Base-by-base conservation (phyloP, 2,113 vertebrate species). In the Lophius piscatorius region DNA sequence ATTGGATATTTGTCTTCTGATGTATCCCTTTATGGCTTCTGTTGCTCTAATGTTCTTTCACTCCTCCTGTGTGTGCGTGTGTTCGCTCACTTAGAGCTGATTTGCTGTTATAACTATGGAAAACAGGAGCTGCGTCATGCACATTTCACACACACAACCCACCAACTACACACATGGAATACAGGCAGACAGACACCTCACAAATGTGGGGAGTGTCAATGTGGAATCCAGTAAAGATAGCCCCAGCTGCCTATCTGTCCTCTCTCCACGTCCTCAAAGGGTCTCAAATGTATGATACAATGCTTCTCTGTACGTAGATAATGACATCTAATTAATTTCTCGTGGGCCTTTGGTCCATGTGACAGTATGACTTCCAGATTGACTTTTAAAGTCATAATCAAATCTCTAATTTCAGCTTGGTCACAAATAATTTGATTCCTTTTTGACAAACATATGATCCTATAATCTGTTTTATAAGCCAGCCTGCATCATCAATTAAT, bases 181-280 rank as follows among this genome's bases (percentile, higher is more conserved):
- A 49, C 48, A 74, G 63, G 59, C 74, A 70, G 58, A 46, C 58
- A 47, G 47, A 57, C 47, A 59, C 23, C n/a, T 64, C 73, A 63
- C 50, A 34, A 52, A 79, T 80, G 84, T 54, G 66, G 42, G 40
- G 64, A 55, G 57, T 56, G 58, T 83, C 78, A 73, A 77, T 75
- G 55, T 70, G 74, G 35, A 77, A 76, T 64, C 65, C 65, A 75
- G 49, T 82, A 76, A 85, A 85, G 51, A 70, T 14, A 10, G 39
- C 38, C 17, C 45, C 78, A 85, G 82, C 74, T 81, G 76, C 79
- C 70, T 33, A 36, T 69, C 54, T 60, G 28, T 69, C 63, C 49
- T 49, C 28, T 41, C 47, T 65, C 17, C 5, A 40, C 21, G 24
- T n/a, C 35, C 44, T 58, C 36, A 69, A 40, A 16, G 10, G 34